Base-by-base conservation (phyloP, 1,140 invertebrate species). In the Ectropis grisescens region DNA sequence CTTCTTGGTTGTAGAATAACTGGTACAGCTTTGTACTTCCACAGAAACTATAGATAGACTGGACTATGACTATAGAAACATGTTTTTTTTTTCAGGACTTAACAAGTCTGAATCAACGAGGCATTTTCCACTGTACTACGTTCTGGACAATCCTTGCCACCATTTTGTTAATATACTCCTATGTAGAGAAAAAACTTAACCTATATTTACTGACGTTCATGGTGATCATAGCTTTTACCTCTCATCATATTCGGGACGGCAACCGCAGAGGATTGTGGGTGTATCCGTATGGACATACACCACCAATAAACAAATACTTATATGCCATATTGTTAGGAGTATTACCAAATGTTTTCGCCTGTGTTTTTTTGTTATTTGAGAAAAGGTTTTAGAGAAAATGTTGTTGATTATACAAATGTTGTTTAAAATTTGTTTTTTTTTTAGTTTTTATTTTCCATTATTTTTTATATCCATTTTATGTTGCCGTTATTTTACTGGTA, bases 81-180 rank as follows among this genome's bases (percentile, higher is more conserved):
- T 13, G 32, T 43, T 41, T 5, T 42, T 49, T 36, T 15, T 74
- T 64, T 12, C 58, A 79, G 74, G 70, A 79, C 19, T 33, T 71
- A 15, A 41, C 40, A 2, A 58, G 58, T n/a, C 32, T 67, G 2
- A 71, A 60, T 33, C 50, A 59, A 29, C 36, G 74, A 12, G 74
- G 74, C 0, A 42, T 79, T 2, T 58, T 79, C 14, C 74, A 79
- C 27, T 68, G 65, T 32, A 62, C 65, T 4, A 58, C 70, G 13
- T 49, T 74, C n/a, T 71, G 64, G 59, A 8, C 70, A 0, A 6
- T 57, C 0, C 2, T 64, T 1, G 59, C 61, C 0, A 12, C 16
- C 11, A 5, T 49, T 1, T 14, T 68, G 0, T n/a, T 70, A 1
- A 2, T 44, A 6, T 69, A 64, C 11, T 58, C 59, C 34, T 50